Evolutionary conservation across 23 tunicate genomes (phyloP), one percentile per base, ranked within the genome.

Genomic region (Diplosoma virens): DNA sequence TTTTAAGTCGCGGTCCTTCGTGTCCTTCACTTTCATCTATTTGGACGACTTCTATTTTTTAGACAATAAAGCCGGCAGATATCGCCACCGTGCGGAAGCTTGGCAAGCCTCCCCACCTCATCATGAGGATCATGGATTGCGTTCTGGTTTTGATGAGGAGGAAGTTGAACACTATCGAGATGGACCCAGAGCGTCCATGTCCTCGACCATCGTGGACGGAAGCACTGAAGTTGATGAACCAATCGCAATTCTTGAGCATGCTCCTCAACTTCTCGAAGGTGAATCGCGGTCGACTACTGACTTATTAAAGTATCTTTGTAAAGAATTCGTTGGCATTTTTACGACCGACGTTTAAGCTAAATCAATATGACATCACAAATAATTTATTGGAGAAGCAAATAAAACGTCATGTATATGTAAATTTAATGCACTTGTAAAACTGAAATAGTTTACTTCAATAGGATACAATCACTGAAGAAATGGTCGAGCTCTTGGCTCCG

Each of bases 81-180:
- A 87, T 87, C 52, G 86, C 94, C 26, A 87, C 94, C 11, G 94
- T 87, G 20, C 35, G 85, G 26, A 87, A 87, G 45, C 82, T 87
- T 47, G 94, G 94, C 0, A 87, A 87, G 41, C 94, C 94, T 16
- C 94, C 94, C 6, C 94, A 87, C 47, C 46, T 87, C 78, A 81
- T 87, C 82, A 87, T 87, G 94, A 31, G 94, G 61, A 87, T 87
- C 77, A 80, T 87, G 94, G 94, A 87, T 29, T 87, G 94, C 27
- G 94, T 87, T 5, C 78, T 87, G 28, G 67, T 87, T 48, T 47
- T 87, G 25, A 80, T 80, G 86, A 56, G 86, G 54, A 75, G 94
- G 32, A 80, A 66, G 31, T 36, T 87, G 32, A 87, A 87, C 30
- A 77, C 86, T 0, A 66, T 87, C 30, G 85, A 81, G 23, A 52